Base-by-base conservation (phyloP, 1,140 invertebrate genomes). In the Gyrodactylus salaris region DNA sequence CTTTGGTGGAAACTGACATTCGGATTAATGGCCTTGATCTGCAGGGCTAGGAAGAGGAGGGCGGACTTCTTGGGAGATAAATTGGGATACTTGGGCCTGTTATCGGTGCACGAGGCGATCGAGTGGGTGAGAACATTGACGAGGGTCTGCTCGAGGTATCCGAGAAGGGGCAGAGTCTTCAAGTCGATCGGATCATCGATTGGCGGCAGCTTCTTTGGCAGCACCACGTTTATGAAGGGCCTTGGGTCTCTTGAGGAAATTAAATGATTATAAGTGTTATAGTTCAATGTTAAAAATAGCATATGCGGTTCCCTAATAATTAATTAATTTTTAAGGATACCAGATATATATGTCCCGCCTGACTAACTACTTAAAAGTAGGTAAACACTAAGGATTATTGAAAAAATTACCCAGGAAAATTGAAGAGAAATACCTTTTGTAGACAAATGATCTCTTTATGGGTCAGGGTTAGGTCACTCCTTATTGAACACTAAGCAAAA, bases 71-170 rank as follows among this genome's bases (percentile, higher is more conserved):
- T 78, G 19, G 80, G 74, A 25, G 75, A 78, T 22, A 82, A 74
- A 77, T 81, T 81, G 0, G 81, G 81, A 77, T 79, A 81, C 75
- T 82, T 82, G 24, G 81, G 81, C 75, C 81, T 81, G 71, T 79
- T 78, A 73, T 77, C 78, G 25, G 80, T 80, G 68, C 77, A 77
- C 27, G 78, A 77, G 22, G 78, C 80, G 25, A 82, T 76, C 24
- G 80, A 77, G 27, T 80, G 79, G n/a, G 78, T 77, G 24, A 82
- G 69, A 1, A 77, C 76, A 0, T 77, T 76, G 2, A 80, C 77
- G 20, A 79, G 78, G 0, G 77, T 78, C 75, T 82, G 80, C 73
- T 82, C 81, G 77, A 82, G 77, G 77, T 79, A 82, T 1, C 81
- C 81, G 26, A 80, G 77, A 78, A 80, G 80, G 7, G 81, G 81